Evolutionary conservation across 1,140 invertebrate species (phyloP).

Genomic region (Periplaneta americana): DNA sequence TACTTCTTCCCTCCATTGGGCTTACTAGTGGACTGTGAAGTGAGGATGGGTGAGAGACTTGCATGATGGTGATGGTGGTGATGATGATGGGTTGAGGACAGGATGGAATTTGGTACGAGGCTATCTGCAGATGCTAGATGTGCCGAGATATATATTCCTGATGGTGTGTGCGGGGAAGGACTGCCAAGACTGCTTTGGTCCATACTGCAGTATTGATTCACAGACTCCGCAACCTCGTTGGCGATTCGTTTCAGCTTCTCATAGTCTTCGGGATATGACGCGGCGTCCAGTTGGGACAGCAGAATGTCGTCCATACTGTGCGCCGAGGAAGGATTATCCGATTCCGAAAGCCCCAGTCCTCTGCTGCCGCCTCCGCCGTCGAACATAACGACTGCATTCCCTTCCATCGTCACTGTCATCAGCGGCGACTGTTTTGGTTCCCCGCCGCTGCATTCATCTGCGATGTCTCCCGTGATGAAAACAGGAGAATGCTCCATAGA

Average conservation of each 20-base stretch:
- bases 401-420: constrained; percentile 39
- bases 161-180: background rate
- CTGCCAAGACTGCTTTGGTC: background rate
- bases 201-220: constrained; percentile 44
- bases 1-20: constrained; percentile 23
- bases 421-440: constrained; percentile 34
- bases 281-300: constrained; percentile 30
- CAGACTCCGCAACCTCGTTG: constrained; percentile 33
- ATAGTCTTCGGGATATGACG: constrained; percentile 60
- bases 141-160: background rate
- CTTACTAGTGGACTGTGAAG: constrained; percentile 15
- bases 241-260: constrained; percentile 56
- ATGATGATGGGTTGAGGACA: background rate
- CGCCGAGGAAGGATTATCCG: constrained; percentile 27
- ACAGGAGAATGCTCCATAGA: background rate
- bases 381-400: constrained; percentile 18
- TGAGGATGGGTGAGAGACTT: background rate
- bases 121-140: background rate
- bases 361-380: constrained; percentile 11
- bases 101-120: background rate
- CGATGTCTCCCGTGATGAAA: background rate
- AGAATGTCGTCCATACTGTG: constrained; percentile 33
- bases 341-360: constrained; percentile 18
- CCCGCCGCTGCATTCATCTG: constrained; percentile 31
- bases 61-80: constrained; percentile 16